Percentiles rank a stretch among this genome's conserved stretches.
These are phyloP conservation scores for Zoanthus gigantus DNA, from an alignment of 92 coral and sea anemone genomes.

Conservation along the genomic window DNA sequence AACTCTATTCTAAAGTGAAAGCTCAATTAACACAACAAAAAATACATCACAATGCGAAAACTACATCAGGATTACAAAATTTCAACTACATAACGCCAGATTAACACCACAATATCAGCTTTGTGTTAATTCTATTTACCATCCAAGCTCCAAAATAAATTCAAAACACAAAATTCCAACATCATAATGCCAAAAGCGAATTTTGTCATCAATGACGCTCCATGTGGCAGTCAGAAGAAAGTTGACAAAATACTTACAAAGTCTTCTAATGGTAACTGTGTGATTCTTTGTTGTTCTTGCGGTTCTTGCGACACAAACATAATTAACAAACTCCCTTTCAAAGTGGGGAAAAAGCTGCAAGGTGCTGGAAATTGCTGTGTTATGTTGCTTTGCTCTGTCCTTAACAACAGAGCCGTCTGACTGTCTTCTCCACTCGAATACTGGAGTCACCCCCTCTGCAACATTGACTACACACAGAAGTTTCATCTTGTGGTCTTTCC, in stretches of 20 bases:
- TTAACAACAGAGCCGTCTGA: background rate
- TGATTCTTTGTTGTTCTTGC: background rate
- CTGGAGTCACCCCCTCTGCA: constrained; percentile 4
- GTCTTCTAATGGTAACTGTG: constrained; percentile 5
- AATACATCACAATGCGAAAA: too few species aligned
- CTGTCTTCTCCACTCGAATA: constrained; percentile 16
- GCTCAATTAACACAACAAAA: too few species aligned
- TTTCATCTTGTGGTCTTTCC: constrained; percentile 3
- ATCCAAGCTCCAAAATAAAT: too few species aligned
- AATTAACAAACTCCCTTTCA: background rate
- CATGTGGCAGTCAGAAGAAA: too few species aligned
- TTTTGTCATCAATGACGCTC: too few species aligned
- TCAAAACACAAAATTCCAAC: too few species aligned
- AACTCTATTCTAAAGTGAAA: too few species aligned
- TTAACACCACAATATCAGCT: too few species aligned
- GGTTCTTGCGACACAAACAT: constrained; percentile 12
- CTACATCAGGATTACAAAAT: too few species aligned
- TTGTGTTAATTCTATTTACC: too few species aligned
- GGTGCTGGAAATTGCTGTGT: background rate
- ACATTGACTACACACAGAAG: constrained; percentile 23
- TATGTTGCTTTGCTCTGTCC: background rate
- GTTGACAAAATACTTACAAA: background rate
- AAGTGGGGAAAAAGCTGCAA: constrained; percentile 3
- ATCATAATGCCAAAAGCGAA: too few species aligned
- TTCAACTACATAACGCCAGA: too few species aligned